These are phyloP conservation scores for Empis stercorea DNA, from an alignment of 2,888 invertebrate species.

Conservation along the genomic window DNA sequence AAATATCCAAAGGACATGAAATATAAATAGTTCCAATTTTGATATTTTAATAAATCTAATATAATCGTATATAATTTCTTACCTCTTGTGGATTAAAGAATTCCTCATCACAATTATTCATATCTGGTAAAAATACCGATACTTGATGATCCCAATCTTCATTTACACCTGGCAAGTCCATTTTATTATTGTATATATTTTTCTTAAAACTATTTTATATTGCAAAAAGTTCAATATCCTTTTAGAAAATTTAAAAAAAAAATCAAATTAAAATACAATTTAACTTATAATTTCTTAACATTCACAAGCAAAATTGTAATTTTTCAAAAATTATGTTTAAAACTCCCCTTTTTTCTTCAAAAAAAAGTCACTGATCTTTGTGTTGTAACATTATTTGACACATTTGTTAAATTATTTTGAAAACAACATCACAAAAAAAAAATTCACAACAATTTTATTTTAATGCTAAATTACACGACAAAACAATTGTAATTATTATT, in stretches of 20 bases:
- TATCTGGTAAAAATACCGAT: slow-evolving; percentile 45
- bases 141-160: slow-evolving; percentile 50
- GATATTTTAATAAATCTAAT: no score
- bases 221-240: background rate
- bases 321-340: no score
- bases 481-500: no score
- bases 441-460: no score
- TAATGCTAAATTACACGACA: no score
- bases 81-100: slow-evolving; percentile 48
- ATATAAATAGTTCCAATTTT: no score
- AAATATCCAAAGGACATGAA: no score
- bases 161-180: slow-evolving; percentile 19
- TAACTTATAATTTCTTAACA: background rate
- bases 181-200: slow-evolving; percentile 1
- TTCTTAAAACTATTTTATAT: background rate
- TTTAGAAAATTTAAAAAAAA: background rate
- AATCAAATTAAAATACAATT: background rate
- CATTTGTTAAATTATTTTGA: background rate
- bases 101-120: slow-evolving; percentile 45
- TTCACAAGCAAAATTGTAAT: no score
- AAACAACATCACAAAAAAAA: background rate
- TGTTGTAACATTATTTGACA: background rate
- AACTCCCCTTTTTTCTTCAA: no score
- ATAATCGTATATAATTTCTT: no score
- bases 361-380: no score